Base-by-base conservation (phyloP, 30 jellyfish, hydroid and myxozoan genomes). In the Mastigias papua region DNA sequence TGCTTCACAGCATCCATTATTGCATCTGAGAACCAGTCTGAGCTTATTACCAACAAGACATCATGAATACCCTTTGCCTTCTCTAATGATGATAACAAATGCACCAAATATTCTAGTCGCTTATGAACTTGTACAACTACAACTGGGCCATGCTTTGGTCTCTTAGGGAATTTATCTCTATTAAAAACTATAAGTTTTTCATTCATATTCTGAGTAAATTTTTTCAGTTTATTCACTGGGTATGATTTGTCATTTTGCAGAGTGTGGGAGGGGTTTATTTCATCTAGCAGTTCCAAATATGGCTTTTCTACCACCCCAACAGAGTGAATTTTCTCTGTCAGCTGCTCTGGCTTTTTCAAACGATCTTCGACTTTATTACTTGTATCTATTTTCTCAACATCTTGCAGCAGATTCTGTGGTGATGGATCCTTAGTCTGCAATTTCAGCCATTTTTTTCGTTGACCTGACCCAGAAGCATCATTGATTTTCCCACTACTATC, bases 101-200 rank as follows among this genome's bases (percentile, higher is more conserved):
- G 94, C 17, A 70, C 90, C 37, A 95, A 81, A 79, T 95, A 90
- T 61, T 95, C 97, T 60, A 95, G 42, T 80, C 99, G 60, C 73
- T 95, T 95, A 70, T 95, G 99, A 29, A 90, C 98, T 67, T 95
- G 99, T 9, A 95, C 90, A 19, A 95, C 97, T 50, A 95, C 83
- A 26, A 95, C 93, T 49, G 78, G 60, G n/a, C 92, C 94, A 70
- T 90, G 80, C 71, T 79, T 69, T 1, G 94, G 95, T 27, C 93
- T 61, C 22, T 80, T 71, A 29, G 88, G 87, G 46, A 84, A 95
- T 42, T 32, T 35, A 42, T 90, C 86, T 73, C 20, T 67, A 48
- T 95, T 95, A 48, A 84, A 83, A 31, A 95, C 69, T 23, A 49
- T 58, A 72, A 90, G 97, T 62, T 69, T 76, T 48, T 80, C 88